Evolutionary conservation across 2,113 vertebrate species (phyloP).

Genomic region (Chaetodon trifascialis): DNA sequence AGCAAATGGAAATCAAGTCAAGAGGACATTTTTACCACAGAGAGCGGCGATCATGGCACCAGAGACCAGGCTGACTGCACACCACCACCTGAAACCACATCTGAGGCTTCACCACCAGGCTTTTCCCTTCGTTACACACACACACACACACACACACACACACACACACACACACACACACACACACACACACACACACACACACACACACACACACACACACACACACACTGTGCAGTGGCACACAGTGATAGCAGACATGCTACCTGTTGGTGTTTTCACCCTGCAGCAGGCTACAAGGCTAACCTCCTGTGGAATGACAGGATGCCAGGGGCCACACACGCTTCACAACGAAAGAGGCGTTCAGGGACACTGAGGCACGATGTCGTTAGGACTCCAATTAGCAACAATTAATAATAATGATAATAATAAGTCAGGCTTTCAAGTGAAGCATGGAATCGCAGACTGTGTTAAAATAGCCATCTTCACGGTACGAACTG

Average conservation of each 20-base stretch:
- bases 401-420: background rate
- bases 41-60: background rate
- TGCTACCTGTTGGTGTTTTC: slow-evolving; percentile 55
- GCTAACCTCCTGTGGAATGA: background rate
- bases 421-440: background rate
- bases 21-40: background rate
- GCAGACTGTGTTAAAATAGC: background rate
- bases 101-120: slow-evolving; percentile 33
- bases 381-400: background rate
- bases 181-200: slow-evolving; percentile 19
- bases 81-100: slow-evolving; percentile 41
- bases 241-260: slow-evolving; percentile 28
- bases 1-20: slow-evolving; percentile 10
- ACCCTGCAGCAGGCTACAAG: slow-evolving; percentile 22
- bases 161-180: slow-evolving; percentile 18
- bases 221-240: slow-evolving; percentile 16
- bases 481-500: background rate
- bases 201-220: slow-evolving; percentile 23
- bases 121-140: slow-evolving; percentile 20
- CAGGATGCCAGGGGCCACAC: background rate
- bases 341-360: background rate
- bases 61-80: background rate
- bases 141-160: slow-evolving; percentile 28
- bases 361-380: background rate
- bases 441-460: background rate